Percentiles rank a stretch among this genome's conserved stretches.
Evolutionary conservation across 1,140 invertebrate species (phyloP).

Genomic region (Hylyphantes graminicola): DNA sequence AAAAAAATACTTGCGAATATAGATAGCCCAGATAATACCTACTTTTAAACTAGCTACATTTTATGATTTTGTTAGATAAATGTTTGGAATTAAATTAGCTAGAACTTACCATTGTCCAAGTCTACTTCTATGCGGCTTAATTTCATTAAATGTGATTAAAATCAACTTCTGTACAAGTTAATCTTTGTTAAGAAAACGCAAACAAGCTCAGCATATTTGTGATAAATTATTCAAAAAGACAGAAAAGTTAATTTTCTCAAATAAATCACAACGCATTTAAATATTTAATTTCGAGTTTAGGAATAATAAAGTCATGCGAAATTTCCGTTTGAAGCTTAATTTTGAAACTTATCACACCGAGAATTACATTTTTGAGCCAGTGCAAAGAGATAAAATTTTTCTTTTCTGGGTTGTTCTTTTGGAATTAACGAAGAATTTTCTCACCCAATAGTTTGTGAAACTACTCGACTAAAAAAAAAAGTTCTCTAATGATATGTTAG

Average conservation of each 20-base stretch:
- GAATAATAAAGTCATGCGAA: slow-evolving; percentile 3
- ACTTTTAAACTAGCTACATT: too few species aligned
- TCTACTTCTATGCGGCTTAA: too few species aligned
- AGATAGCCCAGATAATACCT: too few species aligned
- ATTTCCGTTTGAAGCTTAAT: slow-evolving; percentile 11
- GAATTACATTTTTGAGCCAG: not conserved
- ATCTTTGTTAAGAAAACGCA: slow-evolving; percentile 35
- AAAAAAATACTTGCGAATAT: too few species aligned
- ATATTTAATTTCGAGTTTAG: slow-evolving; percentile 20
- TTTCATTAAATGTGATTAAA: not conserved
- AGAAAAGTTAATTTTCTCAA: slow-evolving; percentile 21
- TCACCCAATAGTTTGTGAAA: too few species aligned
- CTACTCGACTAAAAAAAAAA: too few species aligned
- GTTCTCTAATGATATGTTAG: too few species aligned
- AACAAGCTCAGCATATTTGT: not conserved
- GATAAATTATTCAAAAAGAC: slow-evolving; percentile 41
- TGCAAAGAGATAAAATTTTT: not conserved
- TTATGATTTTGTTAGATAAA: too few species aligned
- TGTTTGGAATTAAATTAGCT: too few species aligned
- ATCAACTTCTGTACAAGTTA: not conserved
- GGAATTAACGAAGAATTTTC: too few species aligned
- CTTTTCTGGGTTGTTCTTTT: not conserved
- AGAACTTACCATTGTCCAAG: too few species aligned
- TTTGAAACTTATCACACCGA: not conserved
- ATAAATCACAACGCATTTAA: slow-evolving; percentile 39